Evolutionary conservation across 2,888 invertebrate species (phyloP), one percentile per base, ranked within the genome.

Genomic region (Archaeoteleia sp.): DNA sequence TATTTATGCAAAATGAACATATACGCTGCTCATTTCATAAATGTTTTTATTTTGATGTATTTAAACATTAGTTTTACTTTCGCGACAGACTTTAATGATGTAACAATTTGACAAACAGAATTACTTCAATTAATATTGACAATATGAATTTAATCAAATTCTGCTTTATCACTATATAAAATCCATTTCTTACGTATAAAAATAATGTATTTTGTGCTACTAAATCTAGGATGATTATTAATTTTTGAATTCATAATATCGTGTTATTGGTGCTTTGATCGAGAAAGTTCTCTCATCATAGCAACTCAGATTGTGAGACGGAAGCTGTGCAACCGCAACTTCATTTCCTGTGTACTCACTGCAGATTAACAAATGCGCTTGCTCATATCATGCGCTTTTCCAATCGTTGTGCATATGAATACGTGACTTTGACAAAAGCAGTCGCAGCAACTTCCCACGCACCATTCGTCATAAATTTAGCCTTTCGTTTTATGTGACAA

Each of bases 401-500:
- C 45, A 51, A 60, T 60, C 60, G 25, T 35, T 17, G 13, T n/a
- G 25, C 13, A 30, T 45, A 43, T 60, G 29, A 35, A 60, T 51
- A 60, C 37, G 25, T 23, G 51, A 51, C 51, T 51, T 42, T 37
- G 37, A 57, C 49, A 39, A 65, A 57, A 32, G 45, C 12, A 35
- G 46, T 53, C 46, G 39, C 25, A 27, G 25, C 34, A 30, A 37
- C 57, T 57, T 51, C 65, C 51, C 32, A 57, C 65, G 39, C 45
- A 10, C 40, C 9, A 51, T 57, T 49, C 43, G 63, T 65, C 51
- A 65, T 57, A 51, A 45, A 65, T 65, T 57, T 37, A 57, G 43
- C 46, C 65, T 57, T 65, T 51, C 57, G 25, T 65, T 65, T 65
- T 45, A 57, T 17, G 14, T 51, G 57, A 57, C 51, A 57, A 45